Base-by-base conservation (phyloP, 2,888 invertebrate genomes). In the Eulithis testata region DNA sequence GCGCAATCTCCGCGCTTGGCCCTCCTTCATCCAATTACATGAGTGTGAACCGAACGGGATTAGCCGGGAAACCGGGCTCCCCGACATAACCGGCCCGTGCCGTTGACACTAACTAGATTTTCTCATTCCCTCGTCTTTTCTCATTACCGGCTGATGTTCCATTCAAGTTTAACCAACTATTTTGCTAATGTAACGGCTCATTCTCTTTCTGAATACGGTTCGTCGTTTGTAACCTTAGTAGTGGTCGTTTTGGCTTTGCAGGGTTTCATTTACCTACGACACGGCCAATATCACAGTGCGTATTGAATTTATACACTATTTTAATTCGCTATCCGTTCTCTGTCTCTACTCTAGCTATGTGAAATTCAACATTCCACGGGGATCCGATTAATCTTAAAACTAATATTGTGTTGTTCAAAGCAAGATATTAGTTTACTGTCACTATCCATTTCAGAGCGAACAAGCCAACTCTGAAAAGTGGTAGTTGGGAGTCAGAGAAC, bases 11-110 rank as follows among this genome's bases (percentile, higher is more conserved):
- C 80, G 79, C 77, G 74, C 80, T 77, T 81, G 80, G 81, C 82
- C 84, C 85, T 85, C 87, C 87, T 89, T 90, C 87, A 90, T 91
- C 90, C 90, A 90, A 91, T 91, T 90, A 91, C 85, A 83, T 73
- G 85, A 89, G 90, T 89, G 91, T 90, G 90, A 90, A 88, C 88
- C 84, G 85, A 81, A 82, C 83, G 82, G 86, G 87, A 88, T 89
- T 89, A 89, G 79, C 81, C 79, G 79, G 82, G 85, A 76, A 80
- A 79, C 78, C 76, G 74, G 73, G 77, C 73, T 71, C 76, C 77
- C 76, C 77, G 69, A 75, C 76, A 74, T 76, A 75, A 74, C 78
- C 77, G 75, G 73, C 73, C 73, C 69, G 74, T 74, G 77, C 76
- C 73, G 78, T 76, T 79, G 75, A 79, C 78, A 75, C 77, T 76